These are phyloP conservation scores for Selenia dentaria DNA, from an alignment of 2,888 invertebrate genomes.

Conservation along the genomic window DNA sequence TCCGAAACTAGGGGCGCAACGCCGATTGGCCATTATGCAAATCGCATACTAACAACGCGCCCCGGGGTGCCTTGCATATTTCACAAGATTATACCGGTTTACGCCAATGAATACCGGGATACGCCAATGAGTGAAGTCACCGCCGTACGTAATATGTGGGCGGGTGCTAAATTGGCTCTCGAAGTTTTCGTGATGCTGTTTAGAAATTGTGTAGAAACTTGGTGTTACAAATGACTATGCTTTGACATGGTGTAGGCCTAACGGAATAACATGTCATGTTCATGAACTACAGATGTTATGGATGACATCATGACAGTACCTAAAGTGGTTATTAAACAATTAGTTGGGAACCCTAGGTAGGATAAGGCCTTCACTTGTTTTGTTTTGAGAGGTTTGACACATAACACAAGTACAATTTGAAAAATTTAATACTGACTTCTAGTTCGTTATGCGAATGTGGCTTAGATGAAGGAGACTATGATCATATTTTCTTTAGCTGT, in stretches of 20 bases:
- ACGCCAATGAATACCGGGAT: slow-evolving; percentile 43
- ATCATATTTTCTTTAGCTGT: no score
- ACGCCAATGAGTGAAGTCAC: slow-evolving; percentile 46
- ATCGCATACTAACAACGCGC: slow-evolving; percentile 50
- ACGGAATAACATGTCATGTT: slow-evolving; percentile 5
- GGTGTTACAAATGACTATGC: slow-evolving; percentile 15
- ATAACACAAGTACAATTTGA: no score
- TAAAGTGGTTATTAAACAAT: no score
- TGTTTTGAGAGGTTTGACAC: no score
- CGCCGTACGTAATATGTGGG: slow-evolving; percentile 35
- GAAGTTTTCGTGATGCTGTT: slow-evolving; percentile 21
- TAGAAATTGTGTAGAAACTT: slow-evolving; percentile 8
- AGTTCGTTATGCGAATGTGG: no score
- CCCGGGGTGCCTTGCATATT: slow-evolving; percentile 48
- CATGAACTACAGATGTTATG: no score
- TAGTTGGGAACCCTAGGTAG: no score
- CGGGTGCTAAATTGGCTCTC: slow-evolving; percentile 20
- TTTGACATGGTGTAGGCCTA: slow-evolving; percentile 3
- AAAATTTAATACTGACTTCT: no score
- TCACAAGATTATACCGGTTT: slow-evolving; percentile 43
- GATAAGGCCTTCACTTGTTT: no score
- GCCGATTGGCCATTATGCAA: slow-evolving; percentile 62
- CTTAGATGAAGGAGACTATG: no score
- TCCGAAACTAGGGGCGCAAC: slow-evolving; percentile 29
- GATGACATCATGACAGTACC: no score